Evolutionary conservation across 2,797 vertebrate species (phyloP), one percentile per base, ranked within the genome.

Genomic region (Spizella passerina): DNA sequence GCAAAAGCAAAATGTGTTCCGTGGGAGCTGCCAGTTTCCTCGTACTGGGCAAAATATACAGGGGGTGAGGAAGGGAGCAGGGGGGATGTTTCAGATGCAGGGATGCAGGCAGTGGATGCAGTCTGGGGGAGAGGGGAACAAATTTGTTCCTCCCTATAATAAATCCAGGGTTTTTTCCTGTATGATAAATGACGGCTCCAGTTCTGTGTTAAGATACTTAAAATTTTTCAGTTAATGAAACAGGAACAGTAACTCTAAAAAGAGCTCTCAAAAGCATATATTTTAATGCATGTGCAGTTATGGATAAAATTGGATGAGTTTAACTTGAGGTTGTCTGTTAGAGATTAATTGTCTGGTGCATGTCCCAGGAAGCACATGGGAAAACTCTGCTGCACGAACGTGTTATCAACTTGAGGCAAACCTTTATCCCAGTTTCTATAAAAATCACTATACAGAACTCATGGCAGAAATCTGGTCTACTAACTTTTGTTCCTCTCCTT

Each of bases 401-500:
- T 82, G 63, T 57, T 83, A 65, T 10, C 23, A 57, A 18, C 15
- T 72, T 29, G 9, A 3, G 8, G 61, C n/a, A 73, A 82, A 70
- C 14, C 24, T 94, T 86, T 78, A 61, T 27, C 36, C 30, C 34
- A 5, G 4, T 95, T 78, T 78, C 76, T 83, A 63, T 56, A 64
- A 73, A 85, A 89, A 59, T 49, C 1, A 17, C 61, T 69, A 75
- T 57, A 44, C 46, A 70, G 39, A 57, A 34, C 29, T 79, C 11
- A 7, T 44, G 59, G 55, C 39, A 86, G 38, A 94, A 80, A 52
- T 77, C 49, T 65, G 30, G 29, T 84, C 68, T 93, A 88, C 93
- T 97, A 95, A 97, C 97, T 65, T 82, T 70, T 71, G 61, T 93
- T 92, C 92, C 88, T 80, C 86, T 89, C 90, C 91, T 92, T 93